Conservation (phyloP, 2,113 vertebrate genomes). For the Polypterus senegalus region DNA sequence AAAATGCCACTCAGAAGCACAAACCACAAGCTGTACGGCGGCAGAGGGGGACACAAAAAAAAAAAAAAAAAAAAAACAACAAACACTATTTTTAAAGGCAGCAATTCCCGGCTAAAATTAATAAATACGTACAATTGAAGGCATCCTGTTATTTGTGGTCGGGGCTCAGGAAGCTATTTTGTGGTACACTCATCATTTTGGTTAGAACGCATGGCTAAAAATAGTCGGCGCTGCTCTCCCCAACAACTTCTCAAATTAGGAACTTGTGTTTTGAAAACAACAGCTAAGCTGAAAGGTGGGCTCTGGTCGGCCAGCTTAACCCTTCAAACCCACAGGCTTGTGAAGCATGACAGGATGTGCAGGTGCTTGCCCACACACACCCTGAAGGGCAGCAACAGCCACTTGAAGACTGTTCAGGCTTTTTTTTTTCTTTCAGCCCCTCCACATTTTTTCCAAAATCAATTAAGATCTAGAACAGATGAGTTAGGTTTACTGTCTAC, state of each 20-base stretch:
- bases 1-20: conserved; percentile 3
- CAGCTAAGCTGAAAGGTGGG: conserved; percentile 4
- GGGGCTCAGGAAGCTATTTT: conserved; percentile 60
- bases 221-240: conserved; percentile 44
- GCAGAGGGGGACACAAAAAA: too few relatives aligned
- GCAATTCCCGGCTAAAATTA: conserved; percentile 45
- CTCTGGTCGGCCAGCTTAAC: too few relatives aligned
- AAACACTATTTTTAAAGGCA: conserved; percentile 51
- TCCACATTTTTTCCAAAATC: too few relatives aligned
- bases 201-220: conserved; percentile 59
- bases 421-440: too few relatives aligned
- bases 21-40: conserved; percentile 10
- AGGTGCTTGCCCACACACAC: too few relatives aligned
- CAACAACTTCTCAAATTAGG: conserved; percentile 27
- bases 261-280: conserved; percentile 26
- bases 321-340: too few relatives aligned
- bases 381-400: too few relatives aligned
- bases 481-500: too few relatives aligned
- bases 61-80: conserved; percentile 30
- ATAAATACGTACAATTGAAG: conserved; percentile 63
- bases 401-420: too few relatives aligned
- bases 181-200: conserved; percentile 64
- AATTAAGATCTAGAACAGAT: too few relatives aligned
- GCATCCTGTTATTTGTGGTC: conserved; percentile 61
- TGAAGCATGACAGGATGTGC: too few relatives aligned